These are phyloP conservation scores for Sorex araneus DNA, from an alignment of 2,113 vertebrate species.

Conservation along the genomic window DNA sequence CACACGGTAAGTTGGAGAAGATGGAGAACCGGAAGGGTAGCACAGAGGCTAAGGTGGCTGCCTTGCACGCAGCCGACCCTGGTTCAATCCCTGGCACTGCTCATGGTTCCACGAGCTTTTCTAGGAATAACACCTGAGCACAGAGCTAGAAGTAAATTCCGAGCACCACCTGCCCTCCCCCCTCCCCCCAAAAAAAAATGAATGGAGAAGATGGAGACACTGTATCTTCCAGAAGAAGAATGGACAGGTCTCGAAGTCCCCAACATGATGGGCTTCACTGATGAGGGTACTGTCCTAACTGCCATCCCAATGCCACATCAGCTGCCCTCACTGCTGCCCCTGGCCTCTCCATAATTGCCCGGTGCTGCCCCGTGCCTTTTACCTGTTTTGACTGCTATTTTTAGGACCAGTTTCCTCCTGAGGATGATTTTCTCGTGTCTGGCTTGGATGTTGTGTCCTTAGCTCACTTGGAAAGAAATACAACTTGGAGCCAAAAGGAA, in stretches of 20 bases:
- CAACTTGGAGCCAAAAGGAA: neutral
- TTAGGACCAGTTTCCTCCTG: neutral
- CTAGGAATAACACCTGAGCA: too few relatives aligned
- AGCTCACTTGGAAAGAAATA: neutral
- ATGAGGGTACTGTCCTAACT: accelerated
- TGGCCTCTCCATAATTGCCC: accelerated
- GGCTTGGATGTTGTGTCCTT: neutral
- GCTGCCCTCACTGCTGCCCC: neutral
- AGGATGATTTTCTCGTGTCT: neutral
- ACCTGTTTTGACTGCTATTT: neutral
- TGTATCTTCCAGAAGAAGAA: too few relatives aligned
- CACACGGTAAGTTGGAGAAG: constrained; percentile 92
- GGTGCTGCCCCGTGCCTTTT: neutral
- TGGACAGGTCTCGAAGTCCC: too few relatives aligned
- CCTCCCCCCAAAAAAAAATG: too few relatives aligned
- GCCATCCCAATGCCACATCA: neutral
- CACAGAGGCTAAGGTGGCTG: neutral
- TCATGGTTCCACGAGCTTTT: too few relatives aligned
- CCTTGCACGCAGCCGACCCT: accelerated
- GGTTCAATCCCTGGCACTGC: neutral
- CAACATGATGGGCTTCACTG: neutral
- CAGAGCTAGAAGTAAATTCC: too few relatives aligned
- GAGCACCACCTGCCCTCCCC: too few relatives aligned
- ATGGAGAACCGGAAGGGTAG: accelerated
- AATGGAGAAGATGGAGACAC: too few relatives aligned